A percentile compares a stretch with the other conserved stretches of the same genome.
These are phyloP conservation scores for Fulmarus glacialis DNA, from an alignment of 2,113 vertebrate species.

Conservation along the genomic window DNA sequence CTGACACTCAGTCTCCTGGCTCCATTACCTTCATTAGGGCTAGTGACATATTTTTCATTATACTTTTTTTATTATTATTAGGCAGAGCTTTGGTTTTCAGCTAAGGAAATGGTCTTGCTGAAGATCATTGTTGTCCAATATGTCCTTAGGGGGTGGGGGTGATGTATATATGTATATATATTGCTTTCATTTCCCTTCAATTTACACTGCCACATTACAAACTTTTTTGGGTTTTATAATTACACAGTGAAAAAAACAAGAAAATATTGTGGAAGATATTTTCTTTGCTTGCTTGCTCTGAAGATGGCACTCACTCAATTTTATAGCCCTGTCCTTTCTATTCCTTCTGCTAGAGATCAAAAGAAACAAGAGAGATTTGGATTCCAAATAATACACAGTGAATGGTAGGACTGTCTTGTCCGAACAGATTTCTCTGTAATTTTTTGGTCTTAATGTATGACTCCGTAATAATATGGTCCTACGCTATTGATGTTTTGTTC, in stretches of 20 bases:
- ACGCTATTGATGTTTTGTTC: neutral
- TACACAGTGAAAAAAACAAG: neutral
- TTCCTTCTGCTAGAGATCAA: neutral
- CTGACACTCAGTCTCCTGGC: neutral
- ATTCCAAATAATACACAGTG: neutral
- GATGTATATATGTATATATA: no score
- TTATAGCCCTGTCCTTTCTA: neutral
- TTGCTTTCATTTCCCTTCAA: neutral
- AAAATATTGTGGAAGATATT: neutral
- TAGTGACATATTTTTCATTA: neutral
- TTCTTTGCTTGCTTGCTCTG: neutral
- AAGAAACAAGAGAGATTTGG: neutral
- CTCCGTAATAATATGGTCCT: neutral
- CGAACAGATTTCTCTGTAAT: neutral
- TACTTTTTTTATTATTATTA: neutral
- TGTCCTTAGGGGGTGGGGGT: rapidly evolving
- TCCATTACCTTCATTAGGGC: neutral
- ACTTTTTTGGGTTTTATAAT: neutral
- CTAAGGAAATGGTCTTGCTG: neutral
- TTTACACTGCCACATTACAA: neutral
- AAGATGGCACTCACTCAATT: neutral
- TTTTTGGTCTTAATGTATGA: neutral
- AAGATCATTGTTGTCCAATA: neutral
- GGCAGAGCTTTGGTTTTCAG: neutral
- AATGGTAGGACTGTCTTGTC: neutral